Evolutionary conservation across 2,797 vertebrate species (phyloP).

Genomic region (Phrynocephalus guinanensis): DNA sequence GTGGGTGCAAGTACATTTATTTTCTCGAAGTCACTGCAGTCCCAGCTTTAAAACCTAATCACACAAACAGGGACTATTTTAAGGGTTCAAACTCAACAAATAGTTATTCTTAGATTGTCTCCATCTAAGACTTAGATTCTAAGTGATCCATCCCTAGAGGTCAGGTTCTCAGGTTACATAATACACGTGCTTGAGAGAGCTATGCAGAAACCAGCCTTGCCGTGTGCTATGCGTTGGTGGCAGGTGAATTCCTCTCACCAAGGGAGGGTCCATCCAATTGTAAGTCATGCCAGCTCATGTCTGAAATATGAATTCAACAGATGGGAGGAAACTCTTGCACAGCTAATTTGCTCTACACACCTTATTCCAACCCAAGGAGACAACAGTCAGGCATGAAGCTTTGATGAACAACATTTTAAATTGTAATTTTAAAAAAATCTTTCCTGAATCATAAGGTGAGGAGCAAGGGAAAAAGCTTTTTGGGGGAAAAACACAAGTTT

Average conservation of each 20-base stretch:
- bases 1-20: not conserved
- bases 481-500: not conserved
- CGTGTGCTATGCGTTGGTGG: not conserved
- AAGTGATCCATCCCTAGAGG: not conserved
- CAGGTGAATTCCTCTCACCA: not conserved
- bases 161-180: slow-evolving; percentile 6
- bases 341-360: not conserved
- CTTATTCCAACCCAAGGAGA: not conserved
- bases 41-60: slow-evolving; percentile 13
- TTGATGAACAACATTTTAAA: not conserved
- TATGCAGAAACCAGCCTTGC: not conserved
- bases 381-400: not conserved
- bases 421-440: not conserved
- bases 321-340: not conserved
- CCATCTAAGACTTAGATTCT: not conserved
- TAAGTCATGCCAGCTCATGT: not conserved
- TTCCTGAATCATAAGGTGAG: not conserved
- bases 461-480: not conserved
- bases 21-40: not conserved
- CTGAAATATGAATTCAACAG: not conserved
- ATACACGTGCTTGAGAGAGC: not conserved
- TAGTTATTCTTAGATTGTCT: not conserved
- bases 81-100: not conserved
- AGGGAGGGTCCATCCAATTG: not conserved
- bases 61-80: not conserved